Percentiles rank a stretch among this genome's conserved stretches.
These are phyloP conservation scores for Euzetes globulus DNA, from an alignment of 2,888 invertebrate genomes.

Conservation along the genomic window DNA sequence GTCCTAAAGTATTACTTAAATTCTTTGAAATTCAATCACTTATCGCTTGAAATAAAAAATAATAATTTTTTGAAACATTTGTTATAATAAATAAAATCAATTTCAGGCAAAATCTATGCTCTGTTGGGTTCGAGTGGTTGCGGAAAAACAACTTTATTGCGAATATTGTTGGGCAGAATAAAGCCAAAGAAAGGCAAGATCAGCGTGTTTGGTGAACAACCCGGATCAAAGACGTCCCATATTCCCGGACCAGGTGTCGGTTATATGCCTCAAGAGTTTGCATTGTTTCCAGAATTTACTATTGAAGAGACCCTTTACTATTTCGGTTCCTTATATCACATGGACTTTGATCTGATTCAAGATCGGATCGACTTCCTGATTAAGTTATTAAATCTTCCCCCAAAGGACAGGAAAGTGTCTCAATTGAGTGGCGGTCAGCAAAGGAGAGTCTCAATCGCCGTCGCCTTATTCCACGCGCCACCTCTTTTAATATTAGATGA, in stretches of 20 bases:
- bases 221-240: constrained; percentile 18
- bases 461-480: constrained; percentile 34
- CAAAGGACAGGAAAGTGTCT: constrained; percentile 28
- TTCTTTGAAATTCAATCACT: too few relatives aligned
- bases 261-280: constrained; percentile 37
- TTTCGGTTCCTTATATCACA: constrained; percentile 30
- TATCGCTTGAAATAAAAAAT: too few relatives aligned
- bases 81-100: too few relatives aligned
- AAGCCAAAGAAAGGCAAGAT: constrained; percentile 23
- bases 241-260: constrained; percentile 36
- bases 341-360: background rate
- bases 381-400: constrained; percentile 33
- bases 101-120: constrained; percentile 32
- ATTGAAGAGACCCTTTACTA: constrained; percentile 34
- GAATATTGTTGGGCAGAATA: constrained; percentile 28
- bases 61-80: too few relatives aligned
- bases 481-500: constrained; percentile 35
- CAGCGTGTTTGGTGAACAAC: constrained; percentile 31
- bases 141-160: constrained; percentile 35
- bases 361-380: constrained; percentile 30
- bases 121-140: constrained; percentile 35
- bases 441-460: constrained; percentile 30
- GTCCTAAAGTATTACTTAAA: too few relatives aligned
- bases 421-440: constrained; percentile 37
- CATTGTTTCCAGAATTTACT: constrained; percentile 32